A percentile compares a stretch with the other conserved stretches of the same genome.
These are phyloP conservation scores for Idaea biselata DNA, from an alignment of 2,888 invertebrate species.

Conservation along the genomic window DNA sequence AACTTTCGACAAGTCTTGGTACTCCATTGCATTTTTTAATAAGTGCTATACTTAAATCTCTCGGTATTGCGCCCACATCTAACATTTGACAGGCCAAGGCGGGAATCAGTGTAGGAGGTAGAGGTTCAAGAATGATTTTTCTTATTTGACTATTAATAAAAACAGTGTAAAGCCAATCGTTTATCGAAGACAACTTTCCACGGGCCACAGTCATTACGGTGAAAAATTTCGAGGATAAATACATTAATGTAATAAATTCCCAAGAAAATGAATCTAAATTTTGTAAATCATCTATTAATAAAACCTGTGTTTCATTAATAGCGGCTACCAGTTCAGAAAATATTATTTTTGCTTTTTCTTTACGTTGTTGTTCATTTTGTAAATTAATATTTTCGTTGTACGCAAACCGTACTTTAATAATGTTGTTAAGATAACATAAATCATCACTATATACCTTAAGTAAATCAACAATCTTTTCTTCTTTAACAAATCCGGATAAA, in stretches of 20 bases:
- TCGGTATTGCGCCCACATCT: constrained; percentile 79
- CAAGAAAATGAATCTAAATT: constrained; percentile 69
- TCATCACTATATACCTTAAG: constrained; percentile 58
- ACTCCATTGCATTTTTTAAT: constrained; percentile 67
- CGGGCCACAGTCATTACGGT: constrained; percentile 57
- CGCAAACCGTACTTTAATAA: constrained; percentile 77
- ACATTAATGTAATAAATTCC: constrained; percentile 64
- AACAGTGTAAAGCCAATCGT: constrained; percentile 65
- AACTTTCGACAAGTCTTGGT: constrained; percentile 78
- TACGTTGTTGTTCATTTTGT: constrained; percentile 55
- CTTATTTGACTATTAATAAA: constrained; percentile 62
- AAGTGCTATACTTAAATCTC: constrained; percentile 71
- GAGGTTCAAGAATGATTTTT: constrained; percentile 64
- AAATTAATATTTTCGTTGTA: constrained; percentile 61
- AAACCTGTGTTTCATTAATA: constrained; percentile 49
- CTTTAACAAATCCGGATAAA: constrained; percentile 59
- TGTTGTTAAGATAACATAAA: constrained; percentile 77
- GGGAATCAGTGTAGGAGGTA: constrained; percentile 62
- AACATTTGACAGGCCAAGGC: constrained; percentile 82
- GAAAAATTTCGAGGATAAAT: constrained; percentile 56
- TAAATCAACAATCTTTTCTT: constrained; percentile 61
- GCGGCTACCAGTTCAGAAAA: constrained; percentile 59
- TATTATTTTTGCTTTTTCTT: constrained; percentile 58
- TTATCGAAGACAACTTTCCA: constrained; percentile 60
- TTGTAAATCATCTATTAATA: constrained; percentile 76